phyloP scores from a whole-genome alignment of 2,888 invertebrate species.

The Ethmia dodecea region DNA sequence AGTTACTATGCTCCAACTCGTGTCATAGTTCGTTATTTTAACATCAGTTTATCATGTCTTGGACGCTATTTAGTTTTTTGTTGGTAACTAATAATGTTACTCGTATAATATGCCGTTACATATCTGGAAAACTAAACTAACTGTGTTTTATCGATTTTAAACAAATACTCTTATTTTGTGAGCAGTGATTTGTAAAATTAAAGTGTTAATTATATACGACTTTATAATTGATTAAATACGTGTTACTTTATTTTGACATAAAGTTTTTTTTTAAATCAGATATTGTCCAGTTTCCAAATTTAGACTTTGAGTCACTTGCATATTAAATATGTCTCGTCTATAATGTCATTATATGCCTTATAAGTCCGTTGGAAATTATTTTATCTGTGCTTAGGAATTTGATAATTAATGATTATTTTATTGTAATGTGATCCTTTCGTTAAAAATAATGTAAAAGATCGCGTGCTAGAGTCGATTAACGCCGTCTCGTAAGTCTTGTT shows the following conservation, averaged over 20 bases:
- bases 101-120: slow-evolving; percentile 21
- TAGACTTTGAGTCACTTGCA: no score
- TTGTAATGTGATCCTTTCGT: slow-evolving; percentile 17
- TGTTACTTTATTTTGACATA: no score
- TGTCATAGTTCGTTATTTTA: slow-evolving; percentile 69
- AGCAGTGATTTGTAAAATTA: slow-evolving; percentile 1
- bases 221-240: no score
- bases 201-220: slow-evolving; percentile 7
- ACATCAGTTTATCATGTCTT: slow-evolving; percentile 56
- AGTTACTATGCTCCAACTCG: slow-evolving; percentile 40
- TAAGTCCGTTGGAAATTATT: slow-evolving; percentile 17
- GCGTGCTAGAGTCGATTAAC: slow-evolving; percentile 39
- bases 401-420: slow-evolving; percentile 21
- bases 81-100: slow-evolving; percentile 24
- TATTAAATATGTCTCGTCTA: slow-evolving; percentile 9
- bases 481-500: slow-evolving; percentile 35
- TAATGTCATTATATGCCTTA: slow-evolving; percentile 17
- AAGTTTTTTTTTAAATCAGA: no score
- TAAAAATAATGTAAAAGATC: slow-evolving; percentile 33
- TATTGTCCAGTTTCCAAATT: no score
- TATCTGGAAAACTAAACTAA: slow-evolving; percentile 15
- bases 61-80: slow-evolving; percentile 38
- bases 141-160: slow-evolving; percentile 1
- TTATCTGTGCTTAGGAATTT: slow-evolving; percentile 17
- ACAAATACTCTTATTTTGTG: slow-evolving; percentile 4